Conservation (phyloP, 2,113 vertebrate species). For the Tachysurus fulvidraco region DNA sequence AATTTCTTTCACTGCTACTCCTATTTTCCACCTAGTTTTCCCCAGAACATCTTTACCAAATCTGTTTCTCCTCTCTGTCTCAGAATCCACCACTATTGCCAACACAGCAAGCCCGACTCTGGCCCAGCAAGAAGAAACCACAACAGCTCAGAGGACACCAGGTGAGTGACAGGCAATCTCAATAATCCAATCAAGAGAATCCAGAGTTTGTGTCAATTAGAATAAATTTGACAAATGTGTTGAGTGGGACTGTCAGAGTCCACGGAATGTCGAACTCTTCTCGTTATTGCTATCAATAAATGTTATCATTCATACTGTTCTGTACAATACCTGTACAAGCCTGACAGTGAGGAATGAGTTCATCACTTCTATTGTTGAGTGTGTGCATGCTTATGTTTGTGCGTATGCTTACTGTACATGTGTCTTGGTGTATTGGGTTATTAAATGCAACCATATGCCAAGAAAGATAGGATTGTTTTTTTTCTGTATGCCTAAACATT, state of each 20-base stretch:
- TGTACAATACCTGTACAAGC: slow-evolving; percentile 33
- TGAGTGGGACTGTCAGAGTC: neutral
- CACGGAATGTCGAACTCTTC: neutral
- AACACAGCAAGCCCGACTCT: slow-evolving; percentile 85
- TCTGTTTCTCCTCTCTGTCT: slow-evolving; percentile 26
- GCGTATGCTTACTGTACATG: neutral
- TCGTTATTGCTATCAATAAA: slow-evolving; percentile 28
- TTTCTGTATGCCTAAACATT: neutral
- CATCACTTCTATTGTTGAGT: neutral
- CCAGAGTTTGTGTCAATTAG: neutral
- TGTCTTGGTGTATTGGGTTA: neutral
- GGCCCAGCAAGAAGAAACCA: slow-evolving; percentile 81
- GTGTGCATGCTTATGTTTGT: slow-evolving; percentile 1
- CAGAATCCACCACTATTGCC: slow-evolving; percentile 84
- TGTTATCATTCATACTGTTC: slow-evolving; percentile 8
- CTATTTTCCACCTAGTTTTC: neutral
- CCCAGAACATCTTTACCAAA: slow-evolving; percentile 1
- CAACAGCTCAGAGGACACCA: slow-evolving; percentile 75
- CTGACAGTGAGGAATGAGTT: slow-evolving; percentile 31
- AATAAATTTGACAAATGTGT: neutral
- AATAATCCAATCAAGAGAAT: slow-evolving; percentile 46
- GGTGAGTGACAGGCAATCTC: slow-evolving; percentile 41
- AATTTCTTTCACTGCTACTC: neutral
- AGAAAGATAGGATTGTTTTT: neutral
- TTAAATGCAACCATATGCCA: neutral